phyloP scores from a whole-genome alignment of 2,113 vertebrate species.

The Perca fluviatilis region DNA sequence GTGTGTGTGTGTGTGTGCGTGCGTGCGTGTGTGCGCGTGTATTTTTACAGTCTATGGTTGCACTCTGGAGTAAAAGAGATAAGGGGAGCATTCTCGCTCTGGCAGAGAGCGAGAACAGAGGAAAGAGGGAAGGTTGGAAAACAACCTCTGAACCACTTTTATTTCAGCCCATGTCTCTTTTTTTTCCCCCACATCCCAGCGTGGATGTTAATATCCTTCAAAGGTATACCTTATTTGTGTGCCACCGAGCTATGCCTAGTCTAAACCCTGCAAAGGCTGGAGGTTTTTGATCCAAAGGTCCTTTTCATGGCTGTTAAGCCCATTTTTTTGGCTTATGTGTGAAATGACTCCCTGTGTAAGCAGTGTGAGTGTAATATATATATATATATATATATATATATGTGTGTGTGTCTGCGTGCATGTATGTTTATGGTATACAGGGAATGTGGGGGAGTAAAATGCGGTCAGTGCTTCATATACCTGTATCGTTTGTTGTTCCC shows the following conservation, averaged over 20 bases:
- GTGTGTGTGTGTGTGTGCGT: conserved; percentile 11
- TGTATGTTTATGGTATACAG: conserved; percentile 23
- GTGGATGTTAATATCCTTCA: conserved; percentile 66
- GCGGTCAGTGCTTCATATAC: conserved; percentile 42
- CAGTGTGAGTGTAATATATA: conserved; percentile 2
- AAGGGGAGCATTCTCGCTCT: conserved; percentile 36
- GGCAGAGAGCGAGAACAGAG: conserved; percentile 12
- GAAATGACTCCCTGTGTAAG: conserved; percentile 47
- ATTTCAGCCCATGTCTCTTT: conserved; percentile 29
- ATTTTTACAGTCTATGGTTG: background rate
- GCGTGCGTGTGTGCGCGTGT: conserved; percentile 28
- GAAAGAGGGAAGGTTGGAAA: conserved; percentile 48
- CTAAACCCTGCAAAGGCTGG: conserved; percentile 56
- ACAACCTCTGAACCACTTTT: conserved; percentile 50
- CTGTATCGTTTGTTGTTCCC: conserved; percentile 40
- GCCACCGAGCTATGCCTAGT: conserved; percentile 55
- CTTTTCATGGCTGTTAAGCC: conserved; percentile 68
- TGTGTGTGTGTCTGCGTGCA: conserved; percentile 19
- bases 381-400: too few relatives aligned
- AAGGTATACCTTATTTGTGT: conserved; percentile 70
- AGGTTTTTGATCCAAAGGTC: conserved; percentile 69
- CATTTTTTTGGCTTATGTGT: conserved; percentile 69
- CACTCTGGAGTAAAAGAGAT: conserved; percentile 59
- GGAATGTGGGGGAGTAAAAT: background rate
- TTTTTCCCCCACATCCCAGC: conserved; percentile 39